Percentiles rank a stretch among this genome's conserved stretches.
Conservation (phyloP, 2,888 invertebrate species). For the Pseudanteris insignis region DNA sequence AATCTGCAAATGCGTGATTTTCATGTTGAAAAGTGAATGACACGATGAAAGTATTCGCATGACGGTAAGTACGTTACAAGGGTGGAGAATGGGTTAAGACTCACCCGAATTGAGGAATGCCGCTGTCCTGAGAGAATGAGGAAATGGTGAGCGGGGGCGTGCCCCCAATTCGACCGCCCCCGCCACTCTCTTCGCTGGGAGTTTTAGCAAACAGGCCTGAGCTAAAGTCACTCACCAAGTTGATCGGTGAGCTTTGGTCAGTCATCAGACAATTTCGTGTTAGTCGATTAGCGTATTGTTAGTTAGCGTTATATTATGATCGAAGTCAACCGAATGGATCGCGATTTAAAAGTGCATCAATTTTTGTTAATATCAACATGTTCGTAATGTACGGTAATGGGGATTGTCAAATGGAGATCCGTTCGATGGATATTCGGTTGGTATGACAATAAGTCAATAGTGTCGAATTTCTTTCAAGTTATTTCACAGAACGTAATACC, state of each 20-base stretch:
- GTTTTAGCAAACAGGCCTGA: conserved; percentile 94
- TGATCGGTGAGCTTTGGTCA: conserved; percentile 83
- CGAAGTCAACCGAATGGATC: conserved; percentile 7
- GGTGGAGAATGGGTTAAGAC: conserved; percentile 54
- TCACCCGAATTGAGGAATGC: conserved; percentile 65
- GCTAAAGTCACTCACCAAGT: conserved; percentile 93
- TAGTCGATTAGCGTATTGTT: conserved; percentile 48
- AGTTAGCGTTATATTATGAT: too few relatives aligned
- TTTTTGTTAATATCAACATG: conserved; percentile 17
- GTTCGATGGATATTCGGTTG: conserved; percentile 5
- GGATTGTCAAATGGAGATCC: conserved; percentile 37
- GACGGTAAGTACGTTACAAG: conserved; percentile 5
- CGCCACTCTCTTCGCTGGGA: conserved; percentile 87
- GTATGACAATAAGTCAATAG: conserved; percentile 11
- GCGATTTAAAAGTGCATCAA: conserved; percentile 40
- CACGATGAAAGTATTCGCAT: conserved; percentile 1
- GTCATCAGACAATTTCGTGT: conserved; percentile 60
- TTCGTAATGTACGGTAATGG: too few relatives aligned
- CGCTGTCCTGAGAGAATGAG: too few relatives aligned
- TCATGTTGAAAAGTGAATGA: too few relatives aligned
- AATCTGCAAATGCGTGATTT: too few relatives aligned
- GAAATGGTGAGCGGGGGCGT: too few relatives aligned
- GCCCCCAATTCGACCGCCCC: conserved; percentile 69
- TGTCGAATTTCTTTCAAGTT: too few relatives aligned
- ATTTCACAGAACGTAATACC: too few relatives aligned